Evolutionary conservation across 2,888 invertebrate species (phyloP).

Genomic region (Drosophila infuscata): DNA sequence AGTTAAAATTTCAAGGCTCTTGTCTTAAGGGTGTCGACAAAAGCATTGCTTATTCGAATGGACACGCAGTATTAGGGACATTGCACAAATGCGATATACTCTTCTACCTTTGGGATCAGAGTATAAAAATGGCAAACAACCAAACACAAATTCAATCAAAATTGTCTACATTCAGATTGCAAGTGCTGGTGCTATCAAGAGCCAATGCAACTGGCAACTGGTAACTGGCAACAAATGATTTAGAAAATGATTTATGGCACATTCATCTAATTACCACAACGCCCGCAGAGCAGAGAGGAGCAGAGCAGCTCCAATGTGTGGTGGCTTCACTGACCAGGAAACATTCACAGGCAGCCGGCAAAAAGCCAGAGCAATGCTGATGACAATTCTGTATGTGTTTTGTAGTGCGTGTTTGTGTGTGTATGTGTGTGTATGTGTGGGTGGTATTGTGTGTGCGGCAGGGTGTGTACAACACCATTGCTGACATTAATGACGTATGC

Average conservation of each 20-base stretch:
- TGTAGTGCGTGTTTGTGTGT: constrained; percentile 36
- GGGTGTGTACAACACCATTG: constrained; percentile 56
- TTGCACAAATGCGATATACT: neutral
- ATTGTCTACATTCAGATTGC: constrained; percentile 4
- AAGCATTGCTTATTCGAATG: neutral
- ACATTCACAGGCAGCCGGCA: constrained; percentile 43
- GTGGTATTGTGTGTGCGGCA: constrained; percentile 9
- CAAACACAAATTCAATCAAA: constrained; percentile 35
- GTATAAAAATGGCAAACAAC: constrained; percentile 1
- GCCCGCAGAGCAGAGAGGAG: constrained; percentile 52
- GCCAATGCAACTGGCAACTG: constrained; percentile 28
- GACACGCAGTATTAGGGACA: neutral
- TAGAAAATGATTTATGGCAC: constrained; percentile 78
- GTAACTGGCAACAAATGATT: constrained; percentile 70
- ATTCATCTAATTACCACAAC: constrained; percentile 77
- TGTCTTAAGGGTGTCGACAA: neutral
- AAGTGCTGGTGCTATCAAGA: constrained; percentile 23
- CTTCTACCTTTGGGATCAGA: neutral
- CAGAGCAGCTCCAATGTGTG: constrained; percentile 15
- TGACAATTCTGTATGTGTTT: constrained; percentile 71
- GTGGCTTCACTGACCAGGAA: constrained; percentile 43
- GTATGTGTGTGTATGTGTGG: constrained; percentile 29
- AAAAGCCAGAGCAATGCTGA: constrained; percentile 65
- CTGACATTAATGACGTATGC: constrained; percentile 77
- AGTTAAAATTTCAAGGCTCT: neutral